Evolutionary conservation across 1,140 invertebrate species (phyloP).

Genomic region (Hycleus phaleratus): DNA sequence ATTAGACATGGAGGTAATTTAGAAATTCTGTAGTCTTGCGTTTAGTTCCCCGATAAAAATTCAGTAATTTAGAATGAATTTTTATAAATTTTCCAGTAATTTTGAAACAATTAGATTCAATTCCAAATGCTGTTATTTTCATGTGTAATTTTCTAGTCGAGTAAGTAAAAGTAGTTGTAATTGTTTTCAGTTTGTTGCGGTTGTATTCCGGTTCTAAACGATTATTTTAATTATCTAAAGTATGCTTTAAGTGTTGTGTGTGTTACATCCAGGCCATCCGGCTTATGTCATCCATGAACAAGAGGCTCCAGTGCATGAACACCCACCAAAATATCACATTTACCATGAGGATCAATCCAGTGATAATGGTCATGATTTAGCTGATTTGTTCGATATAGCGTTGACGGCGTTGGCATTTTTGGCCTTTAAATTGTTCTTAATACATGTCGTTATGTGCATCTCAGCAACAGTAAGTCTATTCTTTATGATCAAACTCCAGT

Average conservation of each 20-base stretch:
- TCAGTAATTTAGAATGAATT: no score
- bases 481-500: not conserved
- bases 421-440: constrained; percentile 68
- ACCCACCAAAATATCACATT: constrained; percentile 30
- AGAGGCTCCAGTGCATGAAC: constrained; percentile 9
- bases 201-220: no score
- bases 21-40: no score
- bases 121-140: no score
- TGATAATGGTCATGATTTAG: constrained; percentile 51
- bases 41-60: no score
- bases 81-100: no score
- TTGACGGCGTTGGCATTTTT: constrained; percentile 68
- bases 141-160: no score
- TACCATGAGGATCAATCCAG: constrained; percentile 14
- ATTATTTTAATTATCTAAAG: no score
- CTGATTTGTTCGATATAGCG: constrained; percentile 68
- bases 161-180: not conserved
- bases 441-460: constrained; percentile 67
- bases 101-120: no score
- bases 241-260: no score
- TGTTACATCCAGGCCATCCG: not conserved
- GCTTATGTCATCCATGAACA: not conserved
- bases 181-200: not conserved
- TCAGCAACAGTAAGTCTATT: constrained; percentile 47
- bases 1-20: constrained; percentile 3